A percentile compares a stretch with the other conserved stretches of the same genome.
These are phyloP conservation scores for Brachionus manjavacas DNA, from an alignment of 1,140 invertebrate species.

Conservation along the genomic window DNA sequence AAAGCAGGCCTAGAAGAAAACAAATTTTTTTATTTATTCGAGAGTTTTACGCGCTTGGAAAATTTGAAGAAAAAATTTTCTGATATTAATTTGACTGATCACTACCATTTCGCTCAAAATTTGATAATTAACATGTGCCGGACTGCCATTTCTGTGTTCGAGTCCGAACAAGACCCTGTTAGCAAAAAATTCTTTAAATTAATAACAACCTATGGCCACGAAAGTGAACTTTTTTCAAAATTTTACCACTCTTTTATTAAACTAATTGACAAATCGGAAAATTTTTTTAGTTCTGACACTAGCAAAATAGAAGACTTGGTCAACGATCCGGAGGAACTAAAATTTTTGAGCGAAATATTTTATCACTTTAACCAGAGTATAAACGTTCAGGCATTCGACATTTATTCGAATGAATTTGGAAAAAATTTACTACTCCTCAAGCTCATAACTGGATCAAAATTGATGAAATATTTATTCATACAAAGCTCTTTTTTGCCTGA, in stretches of 20 bases:
- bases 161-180: background rate
- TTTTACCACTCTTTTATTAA: constrained; percentile 29
- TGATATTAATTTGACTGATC: background rate
- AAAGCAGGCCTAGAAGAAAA: background rate
- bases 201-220: background rate
- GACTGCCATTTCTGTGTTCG: background rate
- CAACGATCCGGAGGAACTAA: background rate
- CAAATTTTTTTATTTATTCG: background rate
- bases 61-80: background rate
- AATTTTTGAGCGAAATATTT: background rate
- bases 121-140: constrained; percentile 22
- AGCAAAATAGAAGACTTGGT: background rate
- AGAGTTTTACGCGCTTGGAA: background rate
- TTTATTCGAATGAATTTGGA: constrained; percentile 2
- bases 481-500: background rate
- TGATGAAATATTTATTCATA: constrained; percentile 30
- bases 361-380: background rate
- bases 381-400: background rate
- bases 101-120: background rate
- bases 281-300: background rate
- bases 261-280: background rate
- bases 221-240: background rate
- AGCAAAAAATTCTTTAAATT: constrained; percentile 18
- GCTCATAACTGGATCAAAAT: background rate
- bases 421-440: background rate